Percentiles rank a stretch among this genome's conserved stretches.
These are phyloP conservation scores for Xestoiulus laeticollis DNA, from an alignment of 2,888 invertebrate genomes.

Conservation along the genomic window DNA sequence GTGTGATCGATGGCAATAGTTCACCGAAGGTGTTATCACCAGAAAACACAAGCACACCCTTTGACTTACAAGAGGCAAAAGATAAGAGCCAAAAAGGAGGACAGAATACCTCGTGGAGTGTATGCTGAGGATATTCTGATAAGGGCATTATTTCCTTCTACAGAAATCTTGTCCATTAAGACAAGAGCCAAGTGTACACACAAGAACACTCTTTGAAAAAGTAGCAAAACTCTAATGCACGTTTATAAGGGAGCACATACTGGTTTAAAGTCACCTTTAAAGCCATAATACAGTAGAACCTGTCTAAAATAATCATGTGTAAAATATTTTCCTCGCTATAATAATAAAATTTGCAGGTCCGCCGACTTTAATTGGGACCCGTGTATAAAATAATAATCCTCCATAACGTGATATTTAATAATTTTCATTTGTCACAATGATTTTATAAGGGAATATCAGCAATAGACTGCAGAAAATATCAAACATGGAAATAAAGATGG, in stretches of 20 bases:
- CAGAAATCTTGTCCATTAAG: conserved; percentile 50
- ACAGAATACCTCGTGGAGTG: conserved; percentile 39
- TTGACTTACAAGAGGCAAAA: conserved; percentile 49
- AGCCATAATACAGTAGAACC: too few relatives aligned
- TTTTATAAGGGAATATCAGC: too few relatives aligned
- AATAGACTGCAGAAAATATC: too few relatives aligned
- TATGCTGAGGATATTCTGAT: conserved; percentile 49
- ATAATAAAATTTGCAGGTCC: too few relatives aligned
- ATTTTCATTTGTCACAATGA: too few relatives aligned
- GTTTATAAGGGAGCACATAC: too few relatives aligned
- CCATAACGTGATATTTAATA: too few relatives aligned
- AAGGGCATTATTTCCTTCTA: conserved; percentile 50
- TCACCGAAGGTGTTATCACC: conserved; percentile 47
- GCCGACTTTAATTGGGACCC: too few relatives aligned
- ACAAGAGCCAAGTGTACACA: not conserved
- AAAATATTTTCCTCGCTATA: too few relatives aligned
- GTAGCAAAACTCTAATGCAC: not conserved
- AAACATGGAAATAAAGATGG: too few relatives aligned
- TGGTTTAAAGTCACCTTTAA: not conserved
- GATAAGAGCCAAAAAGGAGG: conserved; percentile 41
- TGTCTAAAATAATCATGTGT: too few relatives aligned
- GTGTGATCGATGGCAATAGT: conserved; percentile 36
- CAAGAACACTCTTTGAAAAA: not conserved
- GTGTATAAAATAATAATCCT: too few relatives aligned
- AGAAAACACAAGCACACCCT: conserved; percentile 50